Base-by-base conservation (phyloP, 2,113 vertebrate genomes). In the Pseudopodoces humilis region DNA sequence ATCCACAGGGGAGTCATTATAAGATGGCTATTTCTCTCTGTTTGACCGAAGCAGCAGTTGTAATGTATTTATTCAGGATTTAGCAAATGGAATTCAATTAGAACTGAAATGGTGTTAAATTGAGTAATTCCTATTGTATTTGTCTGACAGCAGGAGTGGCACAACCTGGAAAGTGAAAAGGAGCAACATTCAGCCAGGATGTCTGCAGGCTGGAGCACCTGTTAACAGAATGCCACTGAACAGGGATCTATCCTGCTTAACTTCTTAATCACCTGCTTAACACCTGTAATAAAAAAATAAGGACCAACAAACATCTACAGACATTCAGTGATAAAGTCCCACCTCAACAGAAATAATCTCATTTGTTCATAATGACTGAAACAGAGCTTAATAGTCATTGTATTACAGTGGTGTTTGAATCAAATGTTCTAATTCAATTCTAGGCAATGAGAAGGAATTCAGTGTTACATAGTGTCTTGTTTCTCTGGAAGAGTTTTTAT, bases 71-170 rank as follows among this genome's bases (percentile, higher is more conserved):
- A 98, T 98, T 98, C 97, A 98, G 97, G 97, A 97, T 98, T 98
- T 97, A 97, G 97, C 95, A 98, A 98, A 97, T 97, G 97, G 97
- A 97, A 98, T 98, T 98, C 97, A 98, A 97, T 98, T 98, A 98
- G 96, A 94, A 93, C 58, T 81, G 97, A 97, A 97, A 98, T 72
- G 70, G 93, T 97, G 97, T 97, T 98, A 97, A 97, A 97, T 97
- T 97, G 96, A 97, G 97, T 97, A 97, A 98, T 98, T 97, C 96
- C 97, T 97, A 94, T 97, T 97, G 96, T 96, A 88, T 97, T 97
- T 96, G 86, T 92, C 86, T 97, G 97, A 96, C 65, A 85, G 97
- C 88, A 94, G 87, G 92, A 92, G 89, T 85, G 90, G 80, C 91
- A 93, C 60, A 92, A 95, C 92, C 96, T 94, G 93, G 87, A 88